These are phyloP conservation scores for Diplazon laetatorius DNA, from an alignment of 2,888 invertebrate genomes.

Conservation along the genomic window DNA sequence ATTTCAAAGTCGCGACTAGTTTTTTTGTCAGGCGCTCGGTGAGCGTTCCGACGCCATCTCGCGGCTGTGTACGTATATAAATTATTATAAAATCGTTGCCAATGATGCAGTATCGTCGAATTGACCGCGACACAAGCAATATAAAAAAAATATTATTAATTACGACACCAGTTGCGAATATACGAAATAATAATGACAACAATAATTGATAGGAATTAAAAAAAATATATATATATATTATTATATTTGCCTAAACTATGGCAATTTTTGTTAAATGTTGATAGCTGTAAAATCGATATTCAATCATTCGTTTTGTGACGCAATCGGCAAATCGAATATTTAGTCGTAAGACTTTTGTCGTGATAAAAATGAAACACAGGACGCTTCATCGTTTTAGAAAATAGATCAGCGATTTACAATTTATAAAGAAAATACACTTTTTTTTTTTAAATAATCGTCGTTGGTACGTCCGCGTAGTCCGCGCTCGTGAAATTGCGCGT, in stretches of 20 bases:
- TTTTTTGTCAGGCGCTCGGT: too few relatives aligned
- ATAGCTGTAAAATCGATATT: slow-evolving; percentile 44
- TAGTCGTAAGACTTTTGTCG: slow-evolving; percentile 47
- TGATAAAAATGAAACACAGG: slow-evolving; percentile 52
- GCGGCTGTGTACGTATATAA: too few relatives aligned
- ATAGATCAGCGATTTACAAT: neutral
- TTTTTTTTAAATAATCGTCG: neutral
- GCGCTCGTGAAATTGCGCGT: slow-evolving; percentile 21
- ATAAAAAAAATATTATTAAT: slow-evolving; percentile 22
- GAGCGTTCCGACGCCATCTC: too few relatives aligned
- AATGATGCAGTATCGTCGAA: slow-evolving; percentile 51
- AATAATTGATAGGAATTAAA: too few relatives aligned
- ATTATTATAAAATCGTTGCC: slow-evolving; percentile 56
- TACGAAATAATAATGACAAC: too few relatives aligned
- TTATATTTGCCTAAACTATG: too few relatives aligned
- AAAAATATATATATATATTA: too few relatives aligned
- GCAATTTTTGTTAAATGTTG: slow-evolving; percentile 60
- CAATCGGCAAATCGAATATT: slow-evolving; percentile 26
- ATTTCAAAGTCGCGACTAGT: too few relatives aligned
- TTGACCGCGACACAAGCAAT: slow-evolving; percentile 24
- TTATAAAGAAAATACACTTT: too few relatives aligned
- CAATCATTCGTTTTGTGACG: slow-evolving; percentile 20
- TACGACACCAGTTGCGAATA: slow-evolving; percentile 19
- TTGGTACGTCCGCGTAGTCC: slow-evolving; percentile 6
- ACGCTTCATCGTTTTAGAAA: slow-evolving; percentile 44